phyloP scores from a whole-genome alignment of 2,113 vertebrate species.

The Aepyceros melampus region DNA sequence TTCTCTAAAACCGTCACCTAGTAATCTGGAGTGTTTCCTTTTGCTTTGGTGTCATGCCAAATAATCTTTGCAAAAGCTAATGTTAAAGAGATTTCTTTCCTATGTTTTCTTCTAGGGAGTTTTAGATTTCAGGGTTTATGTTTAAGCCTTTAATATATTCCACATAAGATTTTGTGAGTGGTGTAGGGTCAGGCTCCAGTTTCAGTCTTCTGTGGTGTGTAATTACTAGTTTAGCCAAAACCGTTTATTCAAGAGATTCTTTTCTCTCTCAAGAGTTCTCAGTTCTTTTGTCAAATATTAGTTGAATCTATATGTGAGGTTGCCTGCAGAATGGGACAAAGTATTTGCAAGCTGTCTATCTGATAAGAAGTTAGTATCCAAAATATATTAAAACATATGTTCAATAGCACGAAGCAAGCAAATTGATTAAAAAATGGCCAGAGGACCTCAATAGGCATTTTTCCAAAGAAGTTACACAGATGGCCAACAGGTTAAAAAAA shows the following conservation, averaged over 20 bases:
- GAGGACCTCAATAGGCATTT: background rate
- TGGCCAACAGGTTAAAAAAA: background rate
- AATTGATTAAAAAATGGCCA: background rate
- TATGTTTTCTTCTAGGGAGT: background rate
- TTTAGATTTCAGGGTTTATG: background rate
- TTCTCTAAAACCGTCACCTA: background rate
- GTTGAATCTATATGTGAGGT: background rate
- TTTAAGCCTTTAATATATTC: background rate
- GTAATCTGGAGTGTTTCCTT: background rate
- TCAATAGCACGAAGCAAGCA: background rate
- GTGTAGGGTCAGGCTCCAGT: background rate
- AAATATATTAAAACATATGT: background rate
- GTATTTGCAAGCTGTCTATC: background rate
- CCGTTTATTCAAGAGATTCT: background rate
- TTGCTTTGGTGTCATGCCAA: background rate
- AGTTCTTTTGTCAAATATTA: background rate
- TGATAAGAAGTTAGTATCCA: background rate
- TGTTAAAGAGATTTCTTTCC: background rate
- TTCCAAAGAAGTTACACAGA: background rate
- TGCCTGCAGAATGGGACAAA: background rate
- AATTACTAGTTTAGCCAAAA: background rate
- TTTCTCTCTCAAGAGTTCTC: background rate
- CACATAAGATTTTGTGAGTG: background rate
- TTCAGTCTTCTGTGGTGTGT: background rate
- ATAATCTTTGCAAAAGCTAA: background rate